Evolutionary conservation across 2,888 invertebrate species (phyloP).

Genomic region (Synergus umbraculus): DNA sequence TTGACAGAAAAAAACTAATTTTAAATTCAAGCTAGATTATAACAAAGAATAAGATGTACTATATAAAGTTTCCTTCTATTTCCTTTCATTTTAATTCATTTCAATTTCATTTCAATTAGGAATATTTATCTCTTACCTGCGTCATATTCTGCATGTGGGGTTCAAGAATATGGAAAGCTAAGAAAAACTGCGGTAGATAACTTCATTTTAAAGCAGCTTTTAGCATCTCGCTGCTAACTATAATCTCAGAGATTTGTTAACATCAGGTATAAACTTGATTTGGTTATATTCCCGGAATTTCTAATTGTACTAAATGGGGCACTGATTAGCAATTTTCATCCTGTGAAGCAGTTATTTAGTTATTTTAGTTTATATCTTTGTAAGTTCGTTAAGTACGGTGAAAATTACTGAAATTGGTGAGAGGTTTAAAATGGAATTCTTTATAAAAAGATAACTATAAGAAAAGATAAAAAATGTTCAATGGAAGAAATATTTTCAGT

Average conservation of each 20-base stretch:
- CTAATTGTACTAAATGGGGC: neutral
- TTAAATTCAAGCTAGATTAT: neutral
- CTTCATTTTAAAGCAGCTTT: neutral
- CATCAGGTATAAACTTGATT: neutral
- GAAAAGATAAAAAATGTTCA: neutral
- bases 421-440: neutral
- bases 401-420: neutral
- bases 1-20: neutral
- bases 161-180: neutral
- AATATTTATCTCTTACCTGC: neutral
- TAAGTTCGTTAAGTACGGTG: neutral
- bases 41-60: neutral
- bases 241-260: neutral
- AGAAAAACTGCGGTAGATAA: neutral
- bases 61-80: neutral
- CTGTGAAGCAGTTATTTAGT: neutral
- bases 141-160: neutral
- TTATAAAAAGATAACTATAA: neutral
- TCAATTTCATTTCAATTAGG: neutral
- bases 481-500: neutral
- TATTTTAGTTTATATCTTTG: neutral
- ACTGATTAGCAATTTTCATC: neutral
- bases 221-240: neutral
- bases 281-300: neutral
- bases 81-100: neutral